Conservation (phyloP, 2,113 vertebrate species). For the Pachypanchax playfairii region DNA sequence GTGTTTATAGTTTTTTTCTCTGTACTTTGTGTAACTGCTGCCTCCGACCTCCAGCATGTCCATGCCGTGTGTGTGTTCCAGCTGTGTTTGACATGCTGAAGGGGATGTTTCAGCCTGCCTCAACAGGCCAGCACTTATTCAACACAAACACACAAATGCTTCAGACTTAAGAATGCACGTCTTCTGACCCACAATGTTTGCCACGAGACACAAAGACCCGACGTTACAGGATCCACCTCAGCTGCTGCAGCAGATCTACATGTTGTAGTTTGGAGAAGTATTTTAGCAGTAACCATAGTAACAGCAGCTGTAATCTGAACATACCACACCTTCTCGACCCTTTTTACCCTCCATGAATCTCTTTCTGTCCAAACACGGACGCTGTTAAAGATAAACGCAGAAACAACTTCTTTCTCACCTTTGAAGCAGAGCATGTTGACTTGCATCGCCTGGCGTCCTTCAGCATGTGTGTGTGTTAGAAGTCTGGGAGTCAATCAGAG, state of each 20-base stretch:
- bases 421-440: conserved; percentile 53
- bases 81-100: conserved; percentile 40
- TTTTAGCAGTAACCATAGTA: conserved; percentile 34
- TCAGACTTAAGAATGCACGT: conserved; percentile 27
- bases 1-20: too few relatives aligned
- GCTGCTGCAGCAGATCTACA: neutral
- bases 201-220: conserved; percentile 3
- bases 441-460: conserved; percentile 2
- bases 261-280: neutral
- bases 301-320: conserved; percentile 39
- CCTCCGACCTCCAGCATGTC: neutral
- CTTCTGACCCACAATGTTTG: conserved; percentile 25
- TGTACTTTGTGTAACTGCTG: neutral
- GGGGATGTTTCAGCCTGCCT: conserved; percentile 50
- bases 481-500: conserved; percentile 18
- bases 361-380: conserved; percentile 11
- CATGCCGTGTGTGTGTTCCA: conserved; percentile 13
- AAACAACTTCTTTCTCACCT: conserved; percentile 47
- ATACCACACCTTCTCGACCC: conserved; percentile 5
- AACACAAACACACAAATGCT: conserved; percentile 17
- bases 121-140: conserved; percentile 43
- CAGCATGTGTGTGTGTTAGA: neutral
- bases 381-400: neutral
- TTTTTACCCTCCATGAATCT: conserved; percentile 13
- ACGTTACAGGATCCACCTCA: neutral